Percentiles rank a stretch among this genome's conserved stretches.
Conservation (phyloP, 2,888 invertebrate genomes). For the Lithosia quadra region DNA sequence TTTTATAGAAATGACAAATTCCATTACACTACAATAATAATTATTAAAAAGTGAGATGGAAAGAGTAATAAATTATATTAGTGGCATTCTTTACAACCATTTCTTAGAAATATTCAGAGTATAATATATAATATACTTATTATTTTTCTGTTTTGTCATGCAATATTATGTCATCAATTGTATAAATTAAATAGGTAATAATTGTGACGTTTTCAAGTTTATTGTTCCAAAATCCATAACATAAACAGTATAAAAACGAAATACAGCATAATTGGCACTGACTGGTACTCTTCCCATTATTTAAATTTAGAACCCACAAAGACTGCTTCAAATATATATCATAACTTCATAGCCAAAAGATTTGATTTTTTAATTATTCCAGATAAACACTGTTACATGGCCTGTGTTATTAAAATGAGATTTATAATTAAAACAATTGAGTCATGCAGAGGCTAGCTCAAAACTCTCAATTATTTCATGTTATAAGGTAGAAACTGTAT, state of each 20-base stretch:
- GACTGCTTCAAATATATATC: neutral
- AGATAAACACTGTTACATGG: neutral
- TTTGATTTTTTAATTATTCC: neutral
- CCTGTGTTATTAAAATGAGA: neutral
- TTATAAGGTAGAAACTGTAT: slow-evolving; percentile 36
- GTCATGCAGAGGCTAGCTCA: neutral
- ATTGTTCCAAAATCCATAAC: neutral
- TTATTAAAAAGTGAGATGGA: neutral
- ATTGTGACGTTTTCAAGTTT: neutral
- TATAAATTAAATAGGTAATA: neutral
- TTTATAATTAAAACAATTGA: slow-evolving; percentile 1
- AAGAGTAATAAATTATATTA: neutral
- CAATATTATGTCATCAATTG: too few relatives aligned
- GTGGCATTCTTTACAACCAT: neutral
- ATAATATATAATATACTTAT: slow-evolving; percentile 5
- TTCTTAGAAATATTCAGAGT: neutral
- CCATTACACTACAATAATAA: neutral
- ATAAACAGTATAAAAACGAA: slow-evolving; percentile 11
- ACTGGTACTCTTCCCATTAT: slow-evolving; percentile 9
- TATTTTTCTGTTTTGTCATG: neutral
- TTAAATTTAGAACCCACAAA: slow-evolving; percentile 13
- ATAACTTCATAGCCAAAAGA: neutral
- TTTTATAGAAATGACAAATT: neutral
- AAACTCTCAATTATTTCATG: slow-evolving; percentile 27
- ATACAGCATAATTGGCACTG: slow-evolving; percentile 34